A percentile compares a stretch with the other conserved stretches of the same genome.
phyloP scores from a whole-genome alignment of 2,113 vertebrate genomes.

The Thunnus thynnus region DNA sequence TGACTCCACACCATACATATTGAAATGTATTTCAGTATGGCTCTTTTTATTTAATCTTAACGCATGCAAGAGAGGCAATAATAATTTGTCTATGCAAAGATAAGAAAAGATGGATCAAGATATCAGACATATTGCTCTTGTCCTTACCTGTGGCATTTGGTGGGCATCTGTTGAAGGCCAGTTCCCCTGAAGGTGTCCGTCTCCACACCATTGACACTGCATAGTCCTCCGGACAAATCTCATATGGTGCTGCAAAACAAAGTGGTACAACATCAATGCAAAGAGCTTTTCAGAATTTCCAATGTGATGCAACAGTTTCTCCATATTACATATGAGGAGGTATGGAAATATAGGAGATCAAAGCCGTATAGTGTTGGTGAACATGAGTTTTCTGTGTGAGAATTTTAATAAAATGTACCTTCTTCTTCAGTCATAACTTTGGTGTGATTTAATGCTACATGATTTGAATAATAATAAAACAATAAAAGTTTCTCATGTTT shows the following conservation, averaged over 20 bases:
- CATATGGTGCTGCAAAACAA: slow-evolving; percentile 92
- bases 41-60: background rate
- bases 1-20: background rate
- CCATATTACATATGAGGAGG: slow-evolving; percentile 12
- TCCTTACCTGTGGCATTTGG: slow-evolving; percentile 95
- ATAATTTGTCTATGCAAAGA: background rate
- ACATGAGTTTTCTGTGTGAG: background rate
- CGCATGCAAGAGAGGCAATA: background rate
- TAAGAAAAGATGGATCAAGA: background rate
- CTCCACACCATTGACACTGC: slow-evolving; percentile 98
- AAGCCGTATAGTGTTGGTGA: slow-evolving; percentile 41
- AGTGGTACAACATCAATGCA: slow-evolving; percentile 27
- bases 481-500: background rate
- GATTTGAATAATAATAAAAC: slow-evolving; percentile 1
- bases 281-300: slow-evolving; percentile 49
- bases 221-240: slow-evolving; percentile 98
- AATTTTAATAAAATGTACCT: slow-evolving; percentile 14
- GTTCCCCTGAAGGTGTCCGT: slow-evolving; percentile 96
- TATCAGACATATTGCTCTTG: background rate
- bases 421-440: slow-evolving; percentile 3
- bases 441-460: background rate
- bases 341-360: slow-evolving; percentile 60
- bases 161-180: slow-evolving; percentile 97
- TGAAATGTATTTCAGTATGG: background rate
- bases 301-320: slow-evolving; percentile 67